These are phyloP conservation scores for Hypena proboscidalis DNA, from an alignment of 2,888 invertebrate species.

Conservation along the genomic window DNA sequence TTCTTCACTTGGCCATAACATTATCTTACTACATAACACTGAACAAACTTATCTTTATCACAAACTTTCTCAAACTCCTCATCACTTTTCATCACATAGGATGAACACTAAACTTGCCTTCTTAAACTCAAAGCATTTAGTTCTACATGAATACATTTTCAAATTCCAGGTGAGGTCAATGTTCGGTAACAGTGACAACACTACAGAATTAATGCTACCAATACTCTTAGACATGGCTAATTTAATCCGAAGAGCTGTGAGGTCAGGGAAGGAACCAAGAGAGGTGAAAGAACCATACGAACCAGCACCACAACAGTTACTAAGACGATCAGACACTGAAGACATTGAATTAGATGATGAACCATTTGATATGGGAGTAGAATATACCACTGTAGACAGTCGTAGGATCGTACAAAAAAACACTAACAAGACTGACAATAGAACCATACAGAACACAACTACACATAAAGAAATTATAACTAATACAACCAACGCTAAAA, in stretches of 20 bases:
- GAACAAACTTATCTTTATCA: too few relatives aligned
- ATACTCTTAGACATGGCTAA: constrained; percentile 88
- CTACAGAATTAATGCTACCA: constrained; percentile 86
- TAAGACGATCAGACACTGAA: constrained; percentile 69
- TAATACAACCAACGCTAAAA: constrained; percentile 42
- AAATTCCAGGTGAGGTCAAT: constrained; percentile 84
- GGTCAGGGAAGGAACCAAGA: constrained; percentile 66
- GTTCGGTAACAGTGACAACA: constrained; percentile 84
- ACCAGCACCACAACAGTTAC: constrained; percentile 61
- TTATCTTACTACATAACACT: too few relatives aligned
- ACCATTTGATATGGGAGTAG: constrained; percentile 59
- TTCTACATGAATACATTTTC: constrained; percentile 35
- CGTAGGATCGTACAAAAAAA: constrained; percentile 58
- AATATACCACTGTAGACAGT: constrained; percentile 45
- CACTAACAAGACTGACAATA: constrained; percentile 43
- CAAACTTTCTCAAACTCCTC: too few relatives aligned
- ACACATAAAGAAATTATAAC: constrained; percentile 33
- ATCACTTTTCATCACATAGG: too few relatives aligned
- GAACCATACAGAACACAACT: constrained; percentile 46
- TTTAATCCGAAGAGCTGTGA: constrained; percentile 82
- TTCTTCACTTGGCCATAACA: too few relatives aligned
- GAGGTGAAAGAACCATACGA: constrained; percentile 55
- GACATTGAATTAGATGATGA: constrained; percentile 63
- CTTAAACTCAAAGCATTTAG: too few relatives aligned
- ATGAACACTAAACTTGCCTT: too few relatives aligned